Base-by-base conservation (phyloP, 2,113 vertebrate species). In the Bagarius yarrelli region DNA sequence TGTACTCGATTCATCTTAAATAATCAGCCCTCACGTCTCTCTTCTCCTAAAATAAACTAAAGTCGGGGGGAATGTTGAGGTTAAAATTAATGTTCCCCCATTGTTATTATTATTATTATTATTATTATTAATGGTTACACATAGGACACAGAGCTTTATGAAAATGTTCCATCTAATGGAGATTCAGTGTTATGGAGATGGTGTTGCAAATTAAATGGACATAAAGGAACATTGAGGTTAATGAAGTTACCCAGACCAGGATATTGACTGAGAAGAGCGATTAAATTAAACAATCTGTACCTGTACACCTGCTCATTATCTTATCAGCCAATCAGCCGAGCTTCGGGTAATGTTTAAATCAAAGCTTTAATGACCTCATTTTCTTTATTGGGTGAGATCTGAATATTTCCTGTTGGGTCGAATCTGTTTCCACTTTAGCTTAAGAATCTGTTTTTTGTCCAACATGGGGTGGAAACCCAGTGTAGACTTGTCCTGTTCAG, bases 1-100 rank as follows among this genome's bases (percentile, higher is more conserved):
- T 89, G 91, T 11, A 14, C 59, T 60, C 16, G 90, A 91, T 92
- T 89, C 89, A 90, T 84, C 93, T 89, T 87, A 90, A 71, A 25
- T n/a, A 19, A 36, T 63, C 40, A 52, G 27, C 16, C 21, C 27
- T n/a, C 57, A 57, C 14, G 21, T 63, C 36, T n/a, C 32, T 59
- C 34, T 53, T 56, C 3, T 27, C 2, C 50, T 70, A 57, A 40
- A 25, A 67, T 36, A 8, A 56, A 34, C 15, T 21, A 34, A 34
- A 30, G 53, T 50, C 5, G 16, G 36, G 16, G 36, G 18, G 32
- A 57, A 21, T 21, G 8, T 13, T 78, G 5, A 16, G 36, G 69
- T 25, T 50, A 71, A 30, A 5, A 23, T 59, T 30, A 80, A 27
- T 34, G 36, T n/a, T 5, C 18, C 70, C 50, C 18, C 0, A 50